These are phyloP conservation scores for Stichopus horrens DNA, from an alignment of 53 echinoderm and acorn worm genomes.

Conservation along the genomic window DNA sequence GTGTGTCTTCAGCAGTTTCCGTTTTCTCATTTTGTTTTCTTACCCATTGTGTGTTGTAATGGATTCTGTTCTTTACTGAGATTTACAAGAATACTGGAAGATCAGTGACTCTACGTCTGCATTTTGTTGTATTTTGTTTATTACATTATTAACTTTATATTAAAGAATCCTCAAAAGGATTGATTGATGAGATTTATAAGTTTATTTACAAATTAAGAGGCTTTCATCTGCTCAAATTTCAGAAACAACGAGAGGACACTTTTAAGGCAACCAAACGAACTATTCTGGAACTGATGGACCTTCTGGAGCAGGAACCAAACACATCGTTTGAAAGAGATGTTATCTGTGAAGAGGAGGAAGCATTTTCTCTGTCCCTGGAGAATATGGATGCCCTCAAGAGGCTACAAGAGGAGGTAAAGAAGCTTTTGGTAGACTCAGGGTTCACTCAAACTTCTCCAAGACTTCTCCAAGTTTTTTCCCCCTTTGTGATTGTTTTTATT, in stretches of 20 bases:
- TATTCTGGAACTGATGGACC: constrained; percentile 70
- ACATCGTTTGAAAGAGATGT: constrained; percentile 95
- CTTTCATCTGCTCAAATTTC: not conserved
- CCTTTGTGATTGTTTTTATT: too few relatives aligned
- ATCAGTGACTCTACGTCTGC: too few relatives aligned
- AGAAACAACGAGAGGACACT: constrained; percentile 69
- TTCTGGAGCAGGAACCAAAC: constrained; percentile 92
- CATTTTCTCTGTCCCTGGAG: constrained; percentile 82
- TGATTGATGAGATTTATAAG: too few relatives aligned
- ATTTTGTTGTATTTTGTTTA: not conserved
- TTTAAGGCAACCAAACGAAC: constrained; percentile 68
- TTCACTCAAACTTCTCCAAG: too few relatives aligned
- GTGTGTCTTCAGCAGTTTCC: too few relatives aligned
- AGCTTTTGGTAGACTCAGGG: too few relatives aligned
- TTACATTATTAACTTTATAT: not conserved
- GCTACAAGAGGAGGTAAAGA: constrained; percentile 75
- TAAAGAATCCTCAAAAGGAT: too few relatives aligned
- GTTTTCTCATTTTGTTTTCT: too few relatives aligned
- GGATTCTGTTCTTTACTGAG: too few relatives aligned
- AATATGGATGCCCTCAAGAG: constrained; percentile 87
- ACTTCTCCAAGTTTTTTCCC: too few relatives aligned
- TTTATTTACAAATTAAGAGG: not conserved
- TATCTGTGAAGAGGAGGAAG: constrained; percentile 93
- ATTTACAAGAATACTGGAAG: too few relatives aligned
- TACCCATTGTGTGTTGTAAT: too few relatives aligned